Evolutionary conservation across 2,797 vertebrate genomes (phyloP), one percentile per base, ranked within the genome.

Genomic region (Ficedula albicollis): DNA sequence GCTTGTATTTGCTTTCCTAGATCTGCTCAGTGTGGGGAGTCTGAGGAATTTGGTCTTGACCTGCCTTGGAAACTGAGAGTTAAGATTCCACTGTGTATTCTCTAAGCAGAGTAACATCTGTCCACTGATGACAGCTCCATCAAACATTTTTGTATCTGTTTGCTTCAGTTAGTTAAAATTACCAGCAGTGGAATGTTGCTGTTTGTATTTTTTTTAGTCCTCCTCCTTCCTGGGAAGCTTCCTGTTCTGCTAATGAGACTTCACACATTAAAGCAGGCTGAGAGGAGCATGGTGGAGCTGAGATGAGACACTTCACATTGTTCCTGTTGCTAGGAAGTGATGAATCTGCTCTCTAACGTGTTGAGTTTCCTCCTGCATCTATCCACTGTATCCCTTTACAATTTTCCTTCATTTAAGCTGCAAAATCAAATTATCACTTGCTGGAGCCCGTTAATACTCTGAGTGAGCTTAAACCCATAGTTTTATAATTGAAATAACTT

Each of bases 161-260:
- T 36, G 43, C 48, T 59, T 58, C 44, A n/a, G n/a, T 44, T 19
- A 68, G 44, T 23, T 60, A 41, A 72, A 84, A 60, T 70, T 74
- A 77, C 7, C 52, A 89, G n/a, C 41, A 49, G 14, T 38, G 27
- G 4, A 59, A 84, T 46, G 32, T 49, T 92, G 73, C 55, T 88
- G 30, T 76, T 93, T 70, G 26, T 59, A 1, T 88, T 90, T 49
- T 74, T 74, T 56, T 44, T 43, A 44, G 26, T 49, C 17, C 25
- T 58, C 29, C 74, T n/a, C 68, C 54, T 88, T 64, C 21, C 38
- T 54, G 32, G 62, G 38, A 67, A 84, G 48, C 41, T 30, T 23
- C 21, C 83, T 70, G 64, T 81, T 77, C 34, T 75, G n/a, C n/a
- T 95, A 87, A 92, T 87, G 70, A 95, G 73, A 82, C 70, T 87